Evolutionary conservation across 2,888 invertebrate species (phyloP).

Genomic region (Scaptomyza reducta): DNA sequence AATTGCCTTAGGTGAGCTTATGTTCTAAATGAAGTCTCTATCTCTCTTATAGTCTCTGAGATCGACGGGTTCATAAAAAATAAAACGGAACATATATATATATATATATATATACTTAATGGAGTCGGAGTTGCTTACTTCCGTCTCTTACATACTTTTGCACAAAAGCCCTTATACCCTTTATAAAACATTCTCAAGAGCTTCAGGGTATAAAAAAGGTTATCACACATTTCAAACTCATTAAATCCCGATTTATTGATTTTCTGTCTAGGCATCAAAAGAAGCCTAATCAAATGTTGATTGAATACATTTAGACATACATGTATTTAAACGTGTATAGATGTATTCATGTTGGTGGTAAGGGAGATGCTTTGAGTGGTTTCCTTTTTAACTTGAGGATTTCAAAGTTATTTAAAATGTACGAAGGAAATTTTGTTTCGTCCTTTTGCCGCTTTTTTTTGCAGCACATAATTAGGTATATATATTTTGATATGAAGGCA

Average conservation of each 20-base stretch:
- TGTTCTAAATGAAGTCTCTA: no score
- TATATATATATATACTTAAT: no score
- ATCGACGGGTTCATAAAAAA: no score
- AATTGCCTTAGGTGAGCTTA: no score
- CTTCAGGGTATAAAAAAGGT: background rate
- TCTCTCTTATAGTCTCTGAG: no score
- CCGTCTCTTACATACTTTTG: no score
- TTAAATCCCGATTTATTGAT: constrained; percentile 72
- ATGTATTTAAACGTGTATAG: background rate
- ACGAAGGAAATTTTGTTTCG: background rate
- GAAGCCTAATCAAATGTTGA: constrained; percentile 45
- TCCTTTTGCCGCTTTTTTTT: background rate
- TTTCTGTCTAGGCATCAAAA: constrained; percentile 56
- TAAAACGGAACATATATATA: no score
- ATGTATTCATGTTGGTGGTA: background rate
- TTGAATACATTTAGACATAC: constrained; percentile 16
- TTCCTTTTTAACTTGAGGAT: background rate
- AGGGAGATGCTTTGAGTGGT: background rate
- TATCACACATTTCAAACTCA: constrained; percentile 67
- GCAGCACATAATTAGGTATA: constrained; percentile 1
- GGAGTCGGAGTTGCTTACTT: no score
- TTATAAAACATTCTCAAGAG: no score
- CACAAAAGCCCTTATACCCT: no score
- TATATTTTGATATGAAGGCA: background rate
- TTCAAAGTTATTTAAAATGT: constrained; percentile 1